Conservation (phyloP, 2,797 vertebrate species). For the Neopelma chrysocephalum region DNA sequence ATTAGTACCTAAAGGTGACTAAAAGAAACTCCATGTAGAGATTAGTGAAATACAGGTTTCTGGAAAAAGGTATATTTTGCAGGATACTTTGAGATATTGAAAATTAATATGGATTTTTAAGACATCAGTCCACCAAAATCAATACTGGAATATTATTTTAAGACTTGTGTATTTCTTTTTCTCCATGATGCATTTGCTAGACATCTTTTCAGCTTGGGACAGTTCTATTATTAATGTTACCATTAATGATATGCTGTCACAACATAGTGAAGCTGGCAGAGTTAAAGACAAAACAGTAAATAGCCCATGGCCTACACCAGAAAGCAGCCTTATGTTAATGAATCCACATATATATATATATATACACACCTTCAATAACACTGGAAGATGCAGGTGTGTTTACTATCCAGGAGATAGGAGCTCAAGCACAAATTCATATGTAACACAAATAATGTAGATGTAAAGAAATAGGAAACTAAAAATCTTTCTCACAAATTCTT, state of each 20-base stretch:
- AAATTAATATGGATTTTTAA: not conserved
- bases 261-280: not conserved
- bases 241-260: not conserved
- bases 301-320: not conserved
- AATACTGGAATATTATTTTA: not conserved
- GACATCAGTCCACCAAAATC: not conserved
- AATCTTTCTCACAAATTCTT: not conserved
- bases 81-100: not conserved
- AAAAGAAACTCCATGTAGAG: not conserved
- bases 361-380: not conserved
- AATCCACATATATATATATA: not conserved
- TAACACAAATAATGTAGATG: not conserved
- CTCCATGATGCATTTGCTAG: not conserved
- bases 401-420: not conserved
- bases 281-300: not conserved
- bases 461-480: not conserved
- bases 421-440: not conserved
- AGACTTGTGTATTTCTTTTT: not conserved
- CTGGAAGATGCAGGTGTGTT: not conserved
- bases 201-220: not conserved
- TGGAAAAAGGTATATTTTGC: not conserved
- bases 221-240: not conserved
- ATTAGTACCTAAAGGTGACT: not conserved
- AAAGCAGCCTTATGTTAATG: not conserved
- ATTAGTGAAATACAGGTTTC: not conserved